Percentiles rank a stretch among this genome's conserved stretches.
phyloP scores from a whole-genome alignment of 2,888 invertebrate species.

The Melikaiella ostensackeni region DNA sequence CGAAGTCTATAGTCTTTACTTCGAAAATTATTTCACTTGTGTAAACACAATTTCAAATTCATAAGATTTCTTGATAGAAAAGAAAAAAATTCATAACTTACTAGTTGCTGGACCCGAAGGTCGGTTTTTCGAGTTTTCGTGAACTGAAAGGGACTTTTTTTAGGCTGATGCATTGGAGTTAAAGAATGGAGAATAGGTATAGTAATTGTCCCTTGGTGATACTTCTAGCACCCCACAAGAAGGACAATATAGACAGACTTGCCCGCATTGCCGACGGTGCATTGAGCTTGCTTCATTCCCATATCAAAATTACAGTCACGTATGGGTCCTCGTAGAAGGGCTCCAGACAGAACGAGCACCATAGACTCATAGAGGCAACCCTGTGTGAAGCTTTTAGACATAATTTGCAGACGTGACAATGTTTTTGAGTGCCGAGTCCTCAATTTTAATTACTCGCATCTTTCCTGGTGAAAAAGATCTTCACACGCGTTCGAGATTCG shows the following conservation, averaged over 20 bases:
- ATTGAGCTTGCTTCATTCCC: conserved; percentile 45
- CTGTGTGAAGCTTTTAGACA: conserved; percentile 50
- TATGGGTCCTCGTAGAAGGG: conserved; percentile 58
- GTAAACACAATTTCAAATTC: too few relatives aligned
- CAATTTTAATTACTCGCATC: conserved; percentile 33
- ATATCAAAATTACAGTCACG: conserved; percentile 63
- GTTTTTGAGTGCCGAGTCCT: conserved; percentile 15
- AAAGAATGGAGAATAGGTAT: background rate
- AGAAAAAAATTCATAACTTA: too few relatives aligned
- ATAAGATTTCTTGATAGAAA: too few relatives aligned
- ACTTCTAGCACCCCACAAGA: conserved; percentile 33
- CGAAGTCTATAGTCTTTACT: too few relatives aligned
- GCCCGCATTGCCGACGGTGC: conserved; percentile 45
- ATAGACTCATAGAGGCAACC: conserved; percentile 48
- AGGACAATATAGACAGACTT: conserved; percentile 50
- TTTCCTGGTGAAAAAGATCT: conserved; percentile 3
- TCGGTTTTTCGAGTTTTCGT: background rate
- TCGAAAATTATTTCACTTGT: too few relatives aligned
- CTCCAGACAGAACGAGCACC: conserved; percentile 54
- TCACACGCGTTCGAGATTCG: background rate
- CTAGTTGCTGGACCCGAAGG: too few relatives aligned
- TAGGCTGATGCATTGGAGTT: background rate
- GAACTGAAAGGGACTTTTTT: background rate
- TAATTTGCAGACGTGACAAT: conserved; percentile 43
- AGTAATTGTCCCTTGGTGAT: conserved; percentile 18